Evolutionary conservation across 1,140 invertebrate genomes (phyloP).

Genomic region (Teleopsis dalmanni): DNA sequence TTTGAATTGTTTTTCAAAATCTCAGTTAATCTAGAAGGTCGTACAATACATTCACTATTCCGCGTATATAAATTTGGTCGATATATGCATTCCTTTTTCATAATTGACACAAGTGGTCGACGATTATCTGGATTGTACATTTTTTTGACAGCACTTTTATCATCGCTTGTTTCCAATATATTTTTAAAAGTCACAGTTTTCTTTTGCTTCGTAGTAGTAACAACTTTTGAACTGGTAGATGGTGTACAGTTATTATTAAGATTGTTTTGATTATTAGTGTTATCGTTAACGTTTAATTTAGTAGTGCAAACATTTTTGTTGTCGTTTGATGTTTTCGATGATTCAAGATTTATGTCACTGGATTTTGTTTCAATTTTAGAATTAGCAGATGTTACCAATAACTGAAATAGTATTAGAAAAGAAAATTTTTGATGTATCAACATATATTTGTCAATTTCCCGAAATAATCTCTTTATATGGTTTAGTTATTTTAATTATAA

Average conservation of each 20-base stretch:
- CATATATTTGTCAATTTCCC: too few relatives aligned
- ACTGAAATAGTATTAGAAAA: too few relatives aligned
- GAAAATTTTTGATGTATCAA: too few relatives aligned
- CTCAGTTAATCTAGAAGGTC: slow-evolving; percentile 39
- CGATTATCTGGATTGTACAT: slow-evolving; percentile 42
- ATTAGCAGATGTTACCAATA: too few relatives aligned
- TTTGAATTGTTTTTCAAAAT: slow-evolving; percentile 43
- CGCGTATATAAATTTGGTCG: slow-evolving; percentile 27
- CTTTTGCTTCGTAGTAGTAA: too few relatives aligned
- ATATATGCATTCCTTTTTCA: slow-evolving; percentile 41
- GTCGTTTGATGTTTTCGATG: slow-evolving; percentile 11
- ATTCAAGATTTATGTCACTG: too few relatives aligned
- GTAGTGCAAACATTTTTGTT: not conserved
- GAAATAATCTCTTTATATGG: too few relatives aligned
- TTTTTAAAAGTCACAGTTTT: slow-evolving; percentile 44
- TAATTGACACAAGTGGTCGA: slow-evolving; percentile 37
- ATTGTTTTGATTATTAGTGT: not conserved
- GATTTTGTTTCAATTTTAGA: too few relatives aligned
- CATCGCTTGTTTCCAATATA: slow-evolving; percentile 42
- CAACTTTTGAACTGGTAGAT: too few relatives aligned
- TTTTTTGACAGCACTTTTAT: slow-evolving; percentile 39
- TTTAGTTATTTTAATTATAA: too few relatives aligned
- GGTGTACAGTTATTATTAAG: too few relatives aligned
- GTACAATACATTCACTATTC: slow-evolving; percentile 38
- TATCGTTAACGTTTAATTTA: slow-evolving; percentile 2